Percentiles rank a stretch among this genome's conserved stretches.
phyloP scores from a whole-genome alignment of 2,888 invertebrate species.

The Callyntrura sp. region DNA sequence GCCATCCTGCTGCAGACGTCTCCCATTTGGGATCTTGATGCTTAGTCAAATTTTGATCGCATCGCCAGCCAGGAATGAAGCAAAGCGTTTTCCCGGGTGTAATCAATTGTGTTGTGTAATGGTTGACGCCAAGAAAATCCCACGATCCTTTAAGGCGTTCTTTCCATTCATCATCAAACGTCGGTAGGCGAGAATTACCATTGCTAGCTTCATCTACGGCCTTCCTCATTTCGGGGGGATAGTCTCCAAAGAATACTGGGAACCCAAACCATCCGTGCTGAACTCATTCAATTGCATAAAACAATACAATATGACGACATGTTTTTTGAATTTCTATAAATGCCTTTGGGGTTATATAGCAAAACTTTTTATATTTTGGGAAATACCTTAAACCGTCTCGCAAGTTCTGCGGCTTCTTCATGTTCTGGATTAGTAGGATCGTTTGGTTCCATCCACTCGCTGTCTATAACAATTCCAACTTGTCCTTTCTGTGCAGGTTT shows the following conservation, averaged over 20 bases:
- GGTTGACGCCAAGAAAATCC: conserved; percentile 86
- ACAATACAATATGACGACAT: too few species aligned
- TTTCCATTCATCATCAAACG: conserved; percentile 73
- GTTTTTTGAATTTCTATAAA: too few species aligned
- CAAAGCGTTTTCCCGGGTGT: conserved; percentile 51
- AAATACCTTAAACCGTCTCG: conserved; percentile 78
- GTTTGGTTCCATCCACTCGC: conserved; percentile 75
- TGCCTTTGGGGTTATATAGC: too few species aligned
- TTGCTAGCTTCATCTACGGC: conserved; percentile 79
- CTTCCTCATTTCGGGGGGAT: conserved; percentile 82
- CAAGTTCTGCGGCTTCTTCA: conserved; percentile 73
- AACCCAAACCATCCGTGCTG: conserved; percentile 80
- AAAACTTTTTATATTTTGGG: too few species aligned
- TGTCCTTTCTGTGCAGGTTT: conserved; percentile 83
- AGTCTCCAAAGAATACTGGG: conserved; percentile 82
- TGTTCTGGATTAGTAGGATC: conserved; percentile 62
- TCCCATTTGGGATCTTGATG: conserved; percentile 78
- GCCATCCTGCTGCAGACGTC: conserved; percentile 73
- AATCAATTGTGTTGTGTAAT: conserved; percentile 85
- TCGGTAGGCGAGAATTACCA: conserved; percentile 81
- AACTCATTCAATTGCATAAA: background rate
- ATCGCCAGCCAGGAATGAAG: conserved; percentile 64
- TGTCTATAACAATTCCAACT: conserved; percentile 82
- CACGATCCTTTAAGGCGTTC: conserved; percentile 84
- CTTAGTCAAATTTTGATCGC: conserved; percentile 77